These are phyloP conservation scores for Opisthograptis luteolata DNA, from an alignment of 2,888 invertebrate genomes.

Conservation along the genomic window DNA sequence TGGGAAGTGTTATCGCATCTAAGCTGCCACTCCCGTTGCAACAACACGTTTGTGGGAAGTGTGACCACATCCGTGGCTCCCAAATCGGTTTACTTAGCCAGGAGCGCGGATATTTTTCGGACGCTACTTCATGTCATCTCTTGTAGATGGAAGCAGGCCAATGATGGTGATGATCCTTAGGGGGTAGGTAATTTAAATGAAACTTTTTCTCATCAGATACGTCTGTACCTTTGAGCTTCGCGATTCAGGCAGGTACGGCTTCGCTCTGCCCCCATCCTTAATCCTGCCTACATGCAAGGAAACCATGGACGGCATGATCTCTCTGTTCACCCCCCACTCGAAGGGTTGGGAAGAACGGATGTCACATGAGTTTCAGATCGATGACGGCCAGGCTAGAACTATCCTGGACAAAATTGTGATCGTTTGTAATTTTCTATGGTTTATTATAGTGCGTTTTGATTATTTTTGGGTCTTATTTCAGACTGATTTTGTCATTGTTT, in stretches of 20 bases:
- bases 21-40: no score
- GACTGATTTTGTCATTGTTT: not conserved
- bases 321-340: constrained; percentile 39
- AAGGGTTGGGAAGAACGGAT: not conserved
- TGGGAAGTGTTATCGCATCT: no score
- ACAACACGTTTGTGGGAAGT: no score
- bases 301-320: constrained; percentile 80
- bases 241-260: constrained; percentile 86
- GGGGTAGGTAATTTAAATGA: no score
- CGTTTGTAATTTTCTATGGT: constrained; percentile 48
- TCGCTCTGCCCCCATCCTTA: constrained; percentile 85
- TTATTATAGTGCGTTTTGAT: constrained; percentile 55
- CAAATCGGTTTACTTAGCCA: no score
- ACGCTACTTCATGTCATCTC: no score
- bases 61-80: no score
- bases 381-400: constrained; percentile 17
- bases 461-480: constrained; percentile 28
- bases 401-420: constrained; percentile 45
- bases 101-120: no score
- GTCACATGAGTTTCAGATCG: not conserved
- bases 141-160: no score
- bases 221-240: constrained; percentile 88
- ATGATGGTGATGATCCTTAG: no score
- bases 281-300: constrained; percentile 87
- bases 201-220: constrained; percentile 67